Percentiles rank a stretch among this genome's conserved stretches.
These are phyloP conservation scores for Biston betularia DNA, from an alignment of 2,888 invertebrate species.

Conservation along the genomic window DNA sequence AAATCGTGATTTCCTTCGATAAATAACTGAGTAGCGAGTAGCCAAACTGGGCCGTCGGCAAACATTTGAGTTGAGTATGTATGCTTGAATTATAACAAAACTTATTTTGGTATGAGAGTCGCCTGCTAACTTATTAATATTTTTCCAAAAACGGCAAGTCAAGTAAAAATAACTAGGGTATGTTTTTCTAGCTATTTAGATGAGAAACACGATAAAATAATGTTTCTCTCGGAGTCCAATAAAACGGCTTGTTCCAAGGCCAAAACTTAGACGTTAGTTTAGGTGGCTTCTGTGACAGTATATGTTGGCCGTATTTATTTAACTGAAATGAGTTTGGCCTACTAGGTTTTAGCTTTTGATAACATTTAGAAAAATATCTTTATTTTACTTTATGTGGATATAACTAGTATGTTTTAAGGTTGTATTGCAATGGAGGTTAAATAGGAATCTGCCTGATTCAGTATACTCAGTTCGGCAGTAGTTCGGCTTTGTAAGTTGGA, in stretches of 20 bases:
- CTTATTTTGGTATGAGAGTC: not conserved
- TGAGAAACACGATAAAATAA: slow-evolving; percentile 8
- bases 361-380: not conserved
- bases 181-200: slow-evolving; percentile 10
- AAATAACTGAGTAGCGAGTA: slow-evolving; percentile 4
- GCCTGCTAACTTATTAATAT: not conserved
- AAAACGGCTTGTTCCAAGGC: slow-evolving; percentile 3
- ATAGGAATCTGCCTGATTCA: too few relatives aligned
- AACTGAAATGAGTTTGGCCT: not conserved
- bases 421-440: too few relatives aligned
- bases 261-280: slow-evolving; percentile 2
- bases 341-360: slow-evolving; percentile 1
- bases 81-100: not conserved
- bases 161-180: slow-evolving; percentile 4
- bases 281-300: slow-evolving; percentile 3
- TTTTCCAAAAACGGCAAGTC: slow-evolving; percentile 1
- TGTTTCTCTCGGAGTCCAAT: slow-evolving; percentile 4
- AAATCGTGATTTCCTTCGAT: slow-evolving; percentile 7
- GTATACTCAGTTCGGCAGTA: too few relatives aligned
- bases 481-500: too few relatives aligned
- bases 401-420: not conserved
- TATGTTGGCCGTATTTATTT: slow-evolving; percentile 20
- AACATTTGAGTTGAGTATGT: slow-evolving; percentile 1
- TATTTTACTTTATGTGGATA: not conserved
- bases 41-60: not conserved